Evolutionary conservation across 2,113 vertebrate species (phyloP), one percentile per base, ranked within the genome.

Genomic region (Bubo blakistoni): DNA sequence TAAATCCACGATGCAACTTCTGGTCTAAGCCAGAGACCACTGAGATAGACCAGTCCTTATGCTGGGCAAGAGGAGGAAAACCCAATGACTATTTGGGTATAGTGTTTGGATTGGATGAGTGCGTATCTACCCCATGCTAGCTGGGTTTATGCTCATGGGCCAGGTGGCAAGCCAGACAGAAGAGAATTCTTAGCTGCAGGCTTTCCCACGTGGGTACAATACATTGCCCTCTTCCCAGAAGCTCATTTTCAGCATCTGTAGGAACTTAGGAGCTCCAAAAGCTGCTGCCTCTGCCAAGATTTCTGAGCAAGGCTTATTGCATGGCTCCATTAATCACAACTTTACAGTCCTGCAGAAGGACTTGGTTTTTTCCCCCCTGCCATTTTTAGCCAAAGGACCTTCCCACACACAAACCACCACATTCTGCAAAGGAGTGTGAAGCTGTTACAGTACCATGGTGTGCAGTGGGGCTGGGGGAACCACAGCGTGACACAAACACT

Each of bases 381-480:
- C 40, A 4, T 38, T 87, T n/a, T 72, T 52, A 71, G 34, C 38
- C n/a, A 42, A 42, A 54, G 20, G 8, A 54, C 20, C 19, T 78
- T 86, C 26, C 36, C 46, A 51, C n/a, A 11, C 2, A 7, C 29
- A 42, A 81, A 40, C 30, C 24, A 25, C 29, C 21, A 15, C 17
- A 1, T 38, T 87, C 58, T n/a, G 21, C 42, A 24, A 25, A 58
- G 44, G 29, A 71, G 20, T 15, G 12, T 0, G 4, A 67, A 67
- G 32, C n/a, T 57, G 34, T 27, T 3, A 0, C 29, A 26, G 13
- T 5, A 15, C 7, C 1, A 34, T 3, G 21, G 30, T 2, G 12
- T 13, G 46, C 9, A 15, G 19, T 6, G n/a, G 14, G 52, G 40
- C 16, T 2, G 0, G 38, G 30, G 18, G 38, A 79, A 49, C 34